Evolutionary conservation across 2,797 vertebrate genomes (phyloP), one percentile per base, ranked within the genome.

Genomic region (Galago senegalensis): DNA sequence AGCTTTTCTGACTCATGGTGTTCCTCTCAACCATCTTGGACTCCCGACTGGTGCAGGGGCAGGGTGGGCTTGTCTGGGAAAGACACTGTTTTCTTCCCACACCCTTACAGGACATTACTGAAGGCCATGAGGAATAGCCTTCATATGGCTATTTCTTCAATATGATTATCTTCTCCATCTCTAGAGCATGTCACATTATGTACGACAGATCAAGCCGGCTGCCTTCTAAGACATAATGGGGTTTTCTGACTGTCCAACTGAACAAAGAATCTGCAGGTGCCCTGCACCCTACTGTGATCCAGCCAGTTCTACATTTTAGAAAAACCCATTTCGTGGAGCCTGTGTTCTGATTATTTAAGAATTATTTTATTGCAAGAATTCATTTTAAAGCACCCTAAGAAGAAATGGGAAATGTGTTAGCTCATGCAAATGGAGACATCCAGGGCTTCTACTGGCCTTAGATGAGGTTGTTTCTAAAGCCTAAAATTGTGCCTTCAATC

Each of bases 341-440:
- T 86, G 25, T 73, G n/a, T 40, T 73, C 69, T 77, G 49, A 88
- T 72, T 76, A 96, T 56, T 85, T 46, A 94, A 63, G 34, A 73
- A 29, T 46, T 81, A 88, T 34, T 93, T 77, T 53, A 40, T 58
- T 72, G 8, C 6, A 91, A 73, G 43, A 86, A 56, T 4, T 58
- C 29, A 72, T 75, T 80, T 93, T 90, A 49, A 77, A 87, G 53
- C 29, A 14, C 3, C 46, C 67, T 63, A 37, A 72, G 69, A 61
- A 27, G 29, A 46, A 18, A 88, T 17, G 43, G 61, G 46, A 49
- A 46, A 65, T 37, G 5, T 14, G 46, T 23, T 61, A n/a, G 56
- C 2, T 86, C 58, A 65, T 77, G n/a, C 70, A 81, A 53, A 53
- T 80, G 79, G 37, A 53, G 61, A n/a, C 85, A 60, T 18, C 17